Conservation (phyloP, 1,140 invertebrate species). For the Drosophila santomea region DNA sequence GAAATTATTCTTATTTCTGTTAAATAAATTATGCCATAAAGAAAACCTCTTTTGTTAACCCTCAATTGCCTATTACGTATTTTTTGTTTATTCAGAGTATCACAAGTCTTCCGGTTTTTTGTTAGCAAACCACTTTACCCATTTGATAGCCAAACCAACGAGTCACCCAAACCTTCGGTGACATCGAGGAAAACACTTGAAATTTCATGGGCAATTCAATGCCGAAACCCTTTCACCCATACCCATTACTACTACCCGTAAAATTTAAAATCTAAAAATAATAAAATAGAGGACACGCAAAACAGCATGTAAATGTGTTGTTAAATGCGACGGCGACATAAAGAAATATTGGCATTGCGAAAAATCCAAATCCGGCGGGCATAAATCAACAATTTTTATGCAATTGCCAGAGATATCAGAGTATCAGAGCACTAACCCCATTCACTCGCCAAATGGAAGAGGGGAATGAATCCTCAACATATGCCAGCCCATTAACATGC, state of each 20-base stretch:
- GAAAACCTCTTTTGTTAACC: neutral
- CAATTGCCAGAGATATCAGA: slow-evolving; percentile 54
- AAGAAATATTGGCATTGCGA: slow-evolving; percentile 64
- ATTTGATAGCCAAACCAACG: neutral
- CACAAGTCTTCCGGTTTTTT: slow-evolving; percentile 1
- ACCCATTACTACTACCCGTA: neutral
- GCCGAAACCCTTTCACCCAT: slow-evolving; percentile 22
- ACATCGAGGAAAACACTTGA: slow-evolving; percentile 31
- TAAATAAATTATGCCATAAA: too few relatives aligned
- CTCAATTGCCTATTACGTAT: neutral
- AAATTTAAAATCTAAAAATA: slow-evolving; percentile 9
- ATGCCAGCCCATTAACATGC: slow-evolving; percentile 80
- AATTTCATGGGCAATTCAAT: slow-evolving; percentile 51
- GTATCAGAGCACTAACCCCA: slow-evolving; percentile 13
- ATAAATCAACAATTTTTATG: slow-evolving; percentile 78
- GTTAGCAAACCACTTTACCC: slow-evolving; percentile 5
- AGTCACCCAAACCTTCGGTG: slow-evolving; percentile 10
- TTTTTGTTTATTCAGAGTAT: slow-evolving; percentile 9
- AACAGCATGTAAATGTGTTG: slow-evolving; percentile 73
- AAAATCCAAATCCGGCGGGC: slow-evolving; percentile 54
- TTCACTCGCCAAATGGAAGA: neutral
- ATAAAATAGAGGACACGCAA: slow-evolving; percentile 30
- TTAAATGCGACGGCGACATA: slow-evolving; percentile 64
- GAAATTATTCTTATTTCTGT: too few relatives aligned
- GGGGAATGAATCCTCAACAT: slow-evolving; percentile 51